Percentiles rank a stretch among this genome's conserved stretches.
These are phyloP conservation scores for Myotis pilosus DNA, from an alignment of 2,797 vertebrate species.

Conservation along the genomic window DNA sequence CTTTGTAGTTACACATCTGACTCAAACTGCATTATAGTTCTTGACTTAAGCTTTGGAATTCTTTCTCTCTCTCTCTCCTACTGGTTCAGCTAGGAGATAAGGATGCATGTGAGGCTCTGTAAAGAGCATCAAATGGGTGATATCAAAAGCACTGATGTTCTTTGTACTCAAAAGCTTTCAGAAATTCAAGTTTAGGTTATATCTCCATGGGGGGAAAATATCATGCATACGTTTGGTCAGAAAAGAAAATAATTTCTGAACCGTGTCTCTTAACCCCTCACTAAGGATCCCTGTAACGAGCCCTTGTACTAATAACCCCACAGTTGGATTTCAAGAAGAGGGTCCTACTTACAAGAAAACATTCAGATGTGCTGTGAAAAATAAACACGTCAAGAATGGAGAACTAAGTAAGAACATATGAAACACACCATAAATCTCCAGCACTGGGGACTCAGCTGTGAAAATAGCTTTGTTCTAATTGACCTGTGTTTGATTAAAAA, in stretches of 20 bases:
- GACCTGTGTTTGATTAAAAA: constrained; percentile 69
- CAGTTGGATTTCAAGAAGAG: constrained; percentile 35
- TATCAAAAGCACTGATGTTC: background rate
- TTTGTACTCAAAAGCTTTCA: background rate
- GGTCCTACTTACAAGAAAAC: constrained; percentile 49
- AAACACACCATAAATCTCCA: constrained; percentile 67
- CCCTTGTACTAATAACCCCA: constrained; percentile 51
- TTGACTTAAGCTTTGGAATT: constrained; percentile 4
- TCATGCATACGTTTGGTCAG: constrained; percentile 17
- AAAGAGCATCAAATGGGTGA: background rate
- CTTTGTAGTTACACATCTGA: background rate
- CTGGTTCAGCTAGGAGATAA: background rate
- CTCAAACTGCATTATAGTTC: background rate
- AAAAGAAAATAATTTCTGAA: constrained; percentile 61
- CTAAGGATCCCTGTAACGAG: background rate
- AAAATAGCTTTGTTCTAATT: constrained; percentile 69
- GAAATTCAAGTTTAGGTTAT: constrained; percentile 51
- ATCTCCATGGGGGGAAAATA: constrained; percentile 54
- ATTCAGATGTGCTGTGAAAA: constrained; percentile 73
- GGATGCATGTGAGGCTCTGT: background rate
- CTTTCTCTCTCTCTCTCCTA: constrained; percentile 28
- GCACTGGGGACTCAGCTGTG: constrained; percentile 52
- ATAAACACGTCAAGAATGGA: constrained; percentile 64
- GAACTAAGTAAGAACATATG: constrained; percentile 22
- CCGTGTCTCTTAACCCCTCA: constrained; percentile 38